Base-by-base conservation (phyloP, 2,113 vertebrate genomes). In the Noctilio leporinus region DNA sequence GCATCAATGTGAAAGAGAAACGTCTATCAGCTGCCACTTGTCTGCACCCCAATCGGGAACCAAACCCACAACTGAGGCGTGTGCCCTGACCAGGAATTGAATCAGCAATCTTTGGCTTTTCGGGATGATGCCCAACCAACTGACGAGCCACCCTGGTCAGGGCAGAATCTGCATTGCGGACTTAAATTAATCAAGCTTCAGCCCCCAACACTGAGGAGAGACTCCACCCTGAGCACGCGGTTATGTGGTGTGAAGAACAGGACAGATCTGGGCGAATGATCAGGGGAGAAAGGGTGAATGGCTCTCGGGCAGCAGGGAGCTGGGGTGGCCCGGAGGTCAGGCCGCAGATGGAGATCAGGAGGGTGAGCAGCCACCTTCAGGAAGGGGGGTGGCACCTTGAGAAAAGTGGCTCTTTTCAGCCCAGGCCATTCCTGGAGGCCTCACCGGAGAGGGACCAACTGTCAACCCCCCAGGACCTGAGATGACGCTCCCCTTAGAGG, bases 391-490 rank as follows among this genome's bases (percentile, higher is more conserved):
- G 38, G 17, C 28, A 64, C 59, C 45, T 35, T 12, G 45, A 30
- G 65, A 5, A 53, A n/a, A n/a, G 35, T 1, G 7, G 45, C 59
- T 84, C 22, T 38, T 30, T 43, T 15, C 5, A 35, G 65, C 15
- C 24, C 43, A 8, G 49, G 70, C 20, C 47, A 15, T 67, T 62
- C 49, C 20, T 20, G 30, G 43, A 57, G 47, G 72, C 47, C 0
- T 62, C 78, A 10, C 28, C 4, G 10, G 81, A 76, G 45, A 22
- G 14, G 43, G 1, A 57, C 24, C 70, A 64, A 45, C 12, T 10
- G 47, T 16, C 75, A 65, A 3, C 3, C 0, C 2, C 35, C 38
- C 9, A 0, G 35, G 3, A 7, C 7, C 22, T 22, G 14, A 65
- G 70, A n/a, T 24, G 22, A 67, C 26, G 73, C 7, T 72, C n/a